Evolutionary conservation across 2,113 vertebrate species (phyloP), one percentile per base, ranked within the genome.

Genomic region (Brachypteracias leptosomus): DNA sequence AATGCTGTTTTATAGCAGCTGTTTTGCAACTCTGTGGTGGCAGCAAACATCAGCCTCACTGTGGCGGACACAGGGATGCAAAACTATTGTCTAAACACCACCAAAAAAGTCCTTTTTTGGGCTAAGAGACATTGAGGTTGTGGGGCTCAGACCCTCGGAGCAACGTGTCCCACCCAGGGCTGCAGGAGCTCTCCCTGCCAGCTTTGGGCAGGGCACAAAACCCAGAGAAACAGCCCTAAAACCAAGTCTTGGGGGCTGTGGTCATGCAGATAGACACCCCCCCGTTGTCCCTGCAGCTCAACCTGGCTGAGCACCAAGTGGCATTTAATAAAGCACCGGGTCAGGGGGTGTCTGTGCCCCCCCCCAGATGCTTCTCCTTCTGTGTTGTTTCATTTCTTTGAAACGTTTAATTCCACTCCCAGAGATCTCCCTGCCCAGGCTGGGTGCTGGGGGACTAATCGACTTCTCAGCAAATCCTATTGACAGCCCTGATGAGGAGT

Each of bases 91-190:
- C 42, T 9, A 12, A 33, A 57, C 62, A 33, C 38, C 29, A 52
- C 14, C 16, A n/a, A 59, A 38, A n/a, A 12, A 54, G 31, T 17
- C 13, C 25, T 13, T 26, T 29, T 9, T 38, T 5, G 12, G 10
- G 25, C 29, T 46, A 6, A 8, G 15, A 36, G 44, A 16, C 52
- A 22, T 11, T 2, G 1, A 14, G 31, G 18, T 2, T 33, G 46
- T 1, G 2, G 2, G 20, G n/a, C 16, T 20, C 14, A 1, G 25
- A 9, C 26, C 54, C 47, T 44, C 4, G 3, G 13, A 62, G 49
- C 10, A 25, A 8, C 0, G 1, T 55, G 18, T 46, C 44, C 24
- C 42, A 58, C 20, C 22, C 18, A 5, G 33, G 42, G 35, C 59
- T 26, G 74, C 52, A 36, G 35, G 46, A 79, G 31, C 79, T 26